Base-by-base conservation (phyloP, 2,113 vertebrate species). In the Coptodon bakossiorum region DNA sequence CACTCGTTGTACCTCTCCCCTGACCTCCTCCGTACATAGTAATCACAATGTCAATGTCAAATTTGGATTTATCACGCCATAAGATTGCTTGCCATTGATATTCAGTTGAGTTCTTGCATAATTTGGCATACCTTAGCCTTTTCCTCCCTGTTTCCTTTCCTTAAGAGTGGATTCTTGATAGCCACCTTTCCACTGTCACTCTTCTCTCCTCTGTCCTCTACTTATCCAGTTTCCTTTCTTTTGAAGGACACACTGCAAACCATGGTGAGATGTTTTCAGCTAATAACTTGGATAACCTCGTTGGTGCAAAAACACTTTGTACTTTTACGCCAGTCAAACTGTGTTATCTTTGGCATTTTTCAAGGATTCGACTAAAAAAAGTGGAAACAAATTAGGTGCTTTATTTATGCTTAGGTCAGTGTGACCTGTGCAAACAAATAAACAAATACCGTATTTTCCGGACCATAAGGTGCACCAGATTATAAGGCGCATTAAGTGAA, bases 21-120 rank as follows among this genome's bases (percentile, higher is more conserved):
- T 61, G 57, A 34, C 57, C 1, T 0, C 57, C 16, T 61, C 57
- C 3, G 0, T 31, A 4, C 0, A 19, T 61, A 34, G 29, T 61
- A 31, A 61, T 61, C 29, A 61, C 57, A 16, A 61, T 61, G 27
- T 17, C 56, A 61, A 61, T 4, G 16, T 61, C 16, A 34, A 34
- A 61, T 61, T 61, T 61, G 57, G 57, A 61, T 61, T 31, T 10
- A 61, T 34, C 29, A 61, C 57, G 19, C 29, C 57, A 61, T 17
- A 0, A 17, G 0, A 61, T 61, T 9, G 29, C 14, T 10, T 34
- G 29, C 57, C 57, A 34, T 31, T 31, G 14, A 34, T 61, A 61
- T 10, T 61, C 57, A 2, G 29, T 61, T 31, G 8, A 61, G 57
- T 9, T 61, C 57, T 61, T 61, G 27, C 14, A 61, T 10, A 31